These are phyloP conservation scores for Uropsilus gracilis DNA, from an alignment of 2,113 vertebrate species.

Conservation along the genomic window DNA sequence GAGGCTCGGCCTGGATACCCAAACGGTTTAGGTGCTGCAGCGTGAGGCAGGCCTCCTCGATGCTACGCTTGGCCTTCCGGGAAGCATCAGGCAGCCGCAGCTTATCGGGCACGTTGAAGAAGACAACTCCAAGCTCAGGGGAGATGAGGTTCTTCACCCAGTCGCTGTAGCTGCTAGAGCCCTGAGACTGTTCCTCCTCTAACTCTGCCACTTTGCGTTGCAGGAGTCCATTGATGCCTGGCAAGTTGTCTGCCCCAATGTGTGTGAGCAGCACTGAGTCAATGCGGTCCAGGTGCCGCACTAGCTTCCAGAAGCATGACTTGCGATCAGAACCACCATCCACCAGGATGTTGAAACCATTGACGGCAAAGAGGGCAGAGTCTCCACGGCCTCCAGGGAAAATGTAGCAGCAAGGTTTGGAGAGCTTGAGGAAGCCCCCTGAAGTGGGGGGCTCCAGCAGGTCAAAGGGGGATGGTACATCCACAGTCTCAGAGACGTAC, in stretches of 20 bases:
- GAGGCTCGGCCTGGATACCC: constrained; percentile 95
- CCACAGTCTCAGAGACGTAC: constrained; percentile 96
- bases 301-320: constrained; percentile 99
- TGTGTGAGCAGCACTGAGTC: constrained; percentile 98
- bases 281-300: constrained; percentile 96
- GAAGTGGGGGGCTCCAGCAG: constrained; percentile 98
- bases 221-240: constrained; percentile 96
- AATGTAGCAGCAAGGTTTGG: constrained; percentile 99
- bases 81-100: constrained; percentile 94
- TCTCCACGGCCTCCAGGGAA: constrained; percentile 98
- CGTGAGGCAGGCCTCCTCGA: constrained; percentile 96
- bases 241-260: constrained; percentile 97
- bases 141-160: constrained; percentile 99
- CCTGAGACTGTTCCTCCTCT: constrained; percentile 95
- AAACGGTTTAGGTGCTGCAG: constrained; percentile 96
- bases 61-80: constrained; percentile 96
- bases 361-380: constrained; percentile 97
- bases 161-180: constrained; percentile 94
- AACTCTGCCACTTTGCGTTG: constrained; percentile 98
- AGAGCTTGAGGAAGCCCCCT: constrained; percentile 97
- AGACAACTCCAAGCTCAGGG: constrained; percentile 97
- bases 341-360: constrained; percentile 98
- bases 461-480: constrained; percentile 96
- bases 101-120: constrained; percentile 98
- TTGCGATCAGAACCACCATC: constrained; percentile 97